Evolutionary conservation across 2,888 invertebrate species (phyloP).

Genomic region (Hemaris fuciformis): DNA sequence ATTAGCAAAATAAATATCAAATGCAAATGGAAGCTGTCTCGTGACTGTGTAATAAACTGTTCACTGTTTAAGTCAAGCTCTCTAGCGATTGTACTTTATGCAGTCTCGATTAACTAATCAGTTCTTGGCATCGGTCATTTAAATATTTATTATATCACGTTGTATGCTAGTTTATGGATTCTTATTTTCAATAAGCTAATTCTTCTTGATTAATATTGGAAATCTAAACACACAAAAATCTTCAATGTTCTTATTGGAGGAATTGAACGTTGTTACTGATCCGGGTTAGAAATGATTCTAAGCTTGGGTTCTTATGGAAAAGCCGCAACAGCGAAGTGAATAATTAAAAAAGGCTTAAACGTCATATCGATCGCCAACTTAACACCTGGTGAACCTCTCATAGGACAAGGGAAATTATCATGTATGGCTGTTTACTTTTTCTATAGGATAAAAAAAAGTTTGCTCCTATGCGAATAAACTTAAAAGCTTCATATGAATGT

Average conservation of each 20-base stretch:
- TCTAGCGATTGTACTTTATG: neutral
- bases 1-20: neutral
- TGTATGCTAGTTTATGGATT: neutral
- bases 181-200: neutral
- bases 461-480: neutral
- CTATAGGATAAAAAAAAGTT: neutral
- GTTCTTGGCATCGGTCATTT: neutral
- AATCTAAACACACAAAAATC: no score
- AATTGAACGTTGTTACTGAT: neutral
- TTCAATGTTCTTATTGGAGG: neutral
- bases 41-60: neutral
- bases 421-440: neutral
- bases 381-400: constrained; percentile 6
- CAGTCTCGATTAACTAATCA: neutral
- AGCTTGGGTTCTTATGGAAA: neutral
- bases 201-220: no score
- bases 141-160: neutral
- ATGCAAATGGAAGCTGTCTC: neutral
- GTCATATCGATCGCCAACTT: neutral
- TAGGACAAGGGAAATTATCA: neutral
- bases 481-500: neutral
- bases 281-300: neutral
- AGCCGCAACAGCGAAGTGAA: neutral
- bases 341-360: neutral
- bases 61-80: neutral